Evolutionary conservation across 2,797 vertebrate genomes (phyloP).

Genomic region (Ctenopoma kingsleyae): DNA sequence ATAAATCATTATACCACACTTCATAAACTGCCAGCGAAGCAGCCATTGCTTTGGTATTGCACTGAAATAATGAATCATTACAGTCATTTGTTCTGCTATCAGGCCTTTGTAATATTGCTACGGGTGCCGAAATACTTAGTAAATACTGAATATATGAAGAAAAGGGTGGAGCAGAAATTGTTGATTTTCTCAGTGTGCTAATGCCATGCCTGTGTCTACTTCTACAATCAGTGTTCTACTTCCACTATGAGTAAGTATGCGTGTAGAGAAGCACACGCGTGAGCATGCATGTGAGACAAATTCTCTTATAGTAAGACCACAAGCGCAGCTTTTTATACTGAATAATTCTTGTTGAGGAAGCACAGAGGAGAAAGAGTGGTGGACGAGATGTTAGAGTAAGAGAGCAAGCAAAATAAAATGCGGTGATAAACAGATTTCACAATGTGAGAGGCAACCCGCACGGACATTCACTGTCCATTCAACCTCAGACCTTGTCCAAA

Average conservation of each 20-base stretch:
- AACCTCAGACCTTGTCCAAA: conserved; percentile 83
- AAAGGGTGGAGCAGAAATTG: conserved; percentile 39
- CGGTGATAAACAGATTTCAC: conserved; percentile 65
- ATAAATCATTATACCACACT: conserved; percentile 49
- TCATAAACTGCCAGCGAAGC: conserved; percentile 43
- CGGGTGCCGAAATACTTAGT: conserved; percentile 52
- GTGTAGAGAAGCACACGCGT: conserved; percentile 57
- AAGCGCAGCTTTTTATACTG: conserved; percentile 68
- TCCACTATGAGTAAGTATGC: conserved; percentile 50
- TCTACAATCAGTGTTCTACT: conserved; percentile 50
- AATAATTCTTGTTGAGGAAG: conserved; percentile 72
- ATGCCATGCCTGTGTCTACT: conserved; percentile 82
- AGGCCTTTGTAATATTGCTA: conserved; percentile 45
- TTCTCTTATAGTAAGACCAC: conserved; percentile 65
- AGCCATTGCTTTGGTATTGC: conserved; percentile 53
- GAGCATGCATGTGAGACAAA: conserved; percentile 73
- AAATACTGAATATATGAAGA: conserved; percentile 46
- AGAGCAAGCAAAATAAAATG: conserved; percentile 66
- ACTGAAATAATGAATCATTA: conserved; percentile 55
- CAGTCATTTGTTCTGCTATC: conserved; percentile 59
- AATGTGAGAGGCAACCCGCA: conserved; percentile 56
- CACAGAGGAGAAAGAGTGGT: conserved; percentile 62
- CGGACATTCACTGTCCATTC: conserved; percentile 84
- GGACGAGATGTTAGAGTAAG: conserved; percentile 65
- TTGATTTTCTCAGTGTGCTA: conserved; percentile 41